Evolutionary conservation across 23 tunicate species (phyloP).

Genomic region (Halocynthia aurantium): DNA sequence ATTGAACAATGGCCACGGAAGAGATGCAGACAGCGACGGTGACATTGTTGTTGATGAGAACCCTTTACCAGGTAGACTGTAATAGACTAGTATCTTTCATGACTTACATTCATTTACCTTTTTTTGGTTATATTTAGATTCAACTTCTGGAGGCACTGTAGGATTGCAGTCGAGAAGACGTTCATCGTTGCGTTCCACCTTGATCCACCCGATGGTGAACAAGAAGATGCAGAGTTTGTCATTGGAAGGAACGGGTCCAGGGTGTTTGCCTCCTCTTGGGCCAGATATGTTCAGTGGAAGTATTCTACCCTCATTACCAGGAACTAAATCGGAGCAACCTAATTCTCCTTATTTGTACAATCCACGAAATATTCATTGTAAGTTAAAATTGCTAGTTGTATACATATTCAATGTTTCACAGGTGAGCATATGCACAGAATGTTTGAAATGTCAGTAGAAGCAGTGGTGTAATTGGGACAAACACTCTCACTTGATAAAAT

Average conservation of each 20-base stretch:
- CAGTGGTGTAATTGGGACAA: too few relatives aligned
- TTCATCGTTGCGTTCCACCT: conserved; percentile 13
- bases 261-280: conserved; percentile 4
- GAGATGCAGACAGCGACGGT: conserved; percentile 78
- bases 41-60: conserved; percentile 81
- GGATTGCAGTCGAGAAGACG: conserved; percentile 46
- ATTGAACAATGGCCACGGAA: conserved; percentile 46
- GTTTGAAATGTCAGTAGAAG: too few relatives aligned
- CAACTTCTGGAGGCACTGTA: conserved; percentile 77
- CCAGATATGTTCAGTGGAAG: conserved; percentile 13
- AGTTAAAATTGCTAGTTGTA: too few relatives aligned
- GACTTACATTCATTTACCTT: too few relatives aligned
- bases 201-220: conserved; percentile 56
- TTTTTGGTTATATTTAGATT: conserved; percentile 19
- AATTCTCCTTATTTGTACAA: too few relatives aligned
- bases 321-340: conserved; percentile 4
- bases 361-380: too few relatives aligned
- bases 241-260: conserved; percentile 28
- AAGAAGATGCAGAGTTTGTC: conserved; percentile 78
- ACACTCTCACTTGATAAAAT: too few relatives aligned
- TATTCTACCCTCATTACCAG: conserved; percentile 13
- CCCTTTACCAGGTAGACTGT: conserved; percentile 59
- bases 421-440: too few relatives aligned
- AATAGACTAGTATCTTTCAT: not conserved
- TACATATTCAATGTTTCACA: too few relatives aligned